Percentiles rank a stretch among this genome's conserved stretches.
phyloP scores from a whole-genome alignment of 2,797 vertebrate species.

The Takifugu rubripes region DNA sequence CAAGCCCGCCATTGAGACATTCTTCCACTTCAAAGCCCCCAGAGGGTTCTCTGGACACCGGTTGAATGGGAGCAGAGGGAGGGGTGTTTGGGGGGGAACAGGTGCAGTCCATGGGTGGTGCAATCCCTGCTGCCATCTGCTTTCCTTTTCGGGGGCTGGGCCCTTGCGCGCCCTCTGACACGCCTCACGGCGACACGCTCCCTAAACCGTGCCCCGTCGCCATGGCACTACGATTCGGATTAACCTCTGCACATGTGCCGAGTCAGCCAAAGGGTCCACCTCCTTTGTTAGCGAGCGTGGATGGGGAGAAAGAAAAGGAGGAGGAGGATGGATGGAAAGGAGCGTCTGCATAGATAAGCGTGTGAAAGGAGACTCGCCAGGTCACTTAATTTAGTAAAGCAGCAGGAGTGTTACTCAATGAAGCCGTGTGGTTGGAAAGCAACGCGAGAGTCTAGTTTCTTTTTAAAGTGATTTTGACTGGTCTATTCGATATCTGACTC shows the following conservation, averaged over 20 bases:
- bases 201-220: conserved; percentile 62
- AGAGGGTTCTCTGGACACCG: conserved; percentile 68
- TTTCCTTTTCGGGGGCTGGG: conserved; percentile 63
- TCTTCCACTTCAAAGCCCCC: conserved; percentile 76
- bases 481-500: conserved; percentile 18
- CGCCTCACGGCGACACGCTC: conserved; percentile 69
- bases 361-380: conserved; percentile 67
- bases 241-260: conserved; percentile 78
- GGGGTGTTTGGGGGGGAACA: conserved; percentile 63
- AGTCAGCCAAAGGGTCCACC: conserved; percentile 67
- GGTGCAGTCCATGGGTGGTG: conserved; percentile 74
- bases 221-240: conserved; percentile 72
- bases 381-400: conserved; percentile 63
- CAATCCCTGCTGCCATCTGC: conserved; percentile 77
- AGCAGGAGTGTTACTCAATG: conserved; percentile 41
- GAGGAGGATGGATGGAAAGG: conserved; percentile 40
- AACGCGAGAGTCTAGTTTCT: conserved; percentile 1
- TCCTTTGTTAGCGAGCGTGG: conserved; percentile 67
- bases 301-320: conserved; percentile 41
- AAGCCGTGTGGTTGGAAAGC: conserved; percentile 39
- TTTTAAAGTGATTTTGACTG: conserved; percentile 9
- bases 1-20: conserved; percentile 68
- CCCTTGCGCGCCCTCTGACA: conserved; percentile 68
- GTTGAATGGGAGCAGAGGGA: conserved; percentile 67
- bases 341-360: conserved; percentile 51